Evolutionary conservation across 2,797 vertebrate genomes (phyloP).

Genomic region (Morus bassanus): DNA sequence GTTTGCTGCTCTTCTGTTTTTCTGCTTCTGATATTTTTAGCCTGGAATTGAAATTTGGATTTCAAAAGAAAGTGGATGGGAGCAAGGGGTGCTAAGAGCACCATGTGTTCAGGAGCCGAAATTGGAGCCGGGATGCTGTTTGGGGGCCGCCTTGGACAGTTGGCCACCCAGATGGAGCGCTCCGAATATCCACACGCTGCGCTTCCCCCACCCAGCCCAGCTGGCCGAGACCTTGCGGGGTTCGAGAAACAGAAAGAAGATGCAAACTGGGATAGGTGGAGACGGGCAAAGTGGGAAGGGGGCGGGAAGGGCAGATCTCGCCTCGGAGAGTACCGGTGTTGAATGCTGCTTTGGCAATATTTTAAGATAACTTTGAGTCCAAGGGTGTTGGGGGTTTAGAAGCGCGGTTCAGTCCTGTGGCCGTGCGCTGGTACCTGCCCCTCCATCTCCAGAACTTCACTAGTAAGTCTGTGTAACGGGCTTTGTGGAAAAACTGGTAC

Average conservation of each 20-base stretch:
- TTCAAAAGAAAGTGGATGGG: not conserved
- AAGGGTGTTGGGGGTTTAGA: not conserved
- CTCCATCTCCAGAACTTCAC: not conserved
- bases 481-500: not conserved
- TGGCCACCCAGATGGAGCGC: not conserved
- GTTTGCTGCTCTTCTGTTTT: not conserved
- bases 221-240: rapidly evolving
- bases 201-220: rapidly evolving
- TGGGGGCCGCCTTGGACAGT: not conserved
- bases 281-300: not conserved
- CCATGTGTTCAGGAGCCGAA: slow-evolving; percentile 22
- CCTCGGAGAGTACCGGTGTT: rapidly evolving
- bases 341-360: not conserved
- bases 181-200: not conserved
- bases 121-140: not conserved
- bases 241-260: not conserved
- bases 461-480: not conserved
- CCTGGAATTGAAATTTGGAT: not conserved
- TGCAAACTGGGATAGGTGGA: not conserved
- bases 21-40: not conserved
- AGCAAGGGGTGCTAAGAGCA: slow-evolving; percentile 17
- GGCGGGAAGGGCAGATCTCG: not conserved
- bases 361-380: not conserved
- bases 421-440: rapidly evolving
- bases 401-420: not conserved